Evolutionary conservation across 1,140 invertebrate species (phyloP).

Genomic region (Gryon sp.): DNA sequence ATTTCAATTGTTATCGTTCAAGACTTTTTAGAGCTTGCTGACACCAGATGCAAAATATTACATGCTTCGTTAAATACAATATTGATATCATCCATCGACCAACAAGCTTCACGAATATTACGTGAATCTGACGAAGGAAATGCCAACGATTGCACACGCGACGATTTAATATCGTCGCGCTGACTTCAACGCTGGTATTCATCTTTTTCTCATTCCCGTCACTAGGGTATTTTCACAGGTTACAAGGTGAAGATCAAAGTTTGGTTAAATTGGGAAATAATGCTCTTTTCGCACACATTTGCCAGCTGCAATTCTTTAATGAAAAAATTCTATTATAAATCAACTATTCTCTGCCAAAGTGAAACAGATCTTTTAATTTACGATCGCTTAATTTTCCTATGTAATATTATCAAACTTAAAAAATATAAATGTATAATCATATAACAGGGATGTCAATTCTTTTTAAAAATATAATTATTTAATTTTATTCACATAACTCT

Average conservation of each 20-base stretch:
- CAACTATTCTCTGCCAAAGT: too few species aligned
- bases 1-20: slow-evolving; percentile 50
- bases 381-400: too few species aligned
- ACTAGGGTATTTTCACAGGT: background rate
- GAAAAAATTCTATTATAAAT: too few species aligned
- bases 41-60: slow-evolving; percentile 59
- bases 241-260: background rate
- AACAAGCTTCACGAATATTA: slow-evolving; percentile 27
- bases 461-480: too few species aligned
- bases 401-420: too few species aligned
- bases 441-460: too few species aligned
- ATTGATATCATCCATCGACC: slow-evolving; percentile 38
- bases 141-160: slow-evolving; percentile 15
- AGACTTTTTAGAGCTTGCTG: slow-evolving; percentile 37
- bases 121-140: slow-evolving; percentile 13
- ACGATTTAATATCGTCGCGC: slow-evolving; percentile 7
- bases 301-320: too few species aligned
- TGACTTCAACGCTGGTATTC: slow-evolving; percentile 1
- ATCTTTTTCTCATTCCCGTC: slow-evolving; percentile 7
- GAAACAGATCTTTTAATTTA: too few species aligned
- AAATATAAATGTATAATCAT: too few species aligned
- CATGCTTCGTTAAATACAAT: slow-evolving; percentile 54
- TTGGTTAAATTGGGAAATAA: too few species aligned
- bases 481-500: too few species aligned
- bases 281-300: too few species aligned